Evolutionary conservation across 1,140 invertebrate genomes (phyloP), one percentile per base, ranked within the genome.

Genomic region (Drosophila azteca): DNA sequence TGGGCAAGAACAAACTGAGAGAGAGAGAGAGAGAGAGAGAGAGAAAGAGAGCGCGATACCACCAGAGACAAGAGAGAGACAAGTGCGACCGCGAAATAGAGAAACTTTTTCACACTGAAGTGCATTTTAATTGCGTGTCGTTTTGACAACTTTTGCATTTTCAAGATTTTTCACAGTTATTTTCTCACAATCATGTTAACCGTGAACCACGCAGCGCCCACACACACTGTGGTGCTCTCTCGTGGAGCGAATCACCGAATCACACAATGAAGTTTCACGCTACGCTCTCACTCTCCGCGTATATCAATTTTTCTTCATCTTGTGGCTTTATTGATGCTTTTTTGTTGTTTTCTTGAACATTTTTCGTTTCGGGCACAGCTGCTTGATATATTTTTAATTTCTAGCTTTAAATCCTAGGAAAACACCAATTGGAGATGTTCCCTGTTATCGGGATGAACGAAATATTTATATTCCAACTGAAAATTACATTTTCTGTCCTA

Each of bases 101-200:
- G 24, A 57, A 46, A 46, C 43, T 61, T 69, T 69, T 75, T 74
- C 55, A 73, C 80, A 77, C 69, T 70, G 54, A 26, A 54, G 35
- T 78, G 73, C 82, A 58, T 74, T 70, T 81, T 77, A 63, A 74
- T 74, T 74, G 81, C 77, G 53, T 84, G 73, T 73, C 61, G 59
- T 75, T 62, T 63, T 78, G 74, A 78, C 78, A 87, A 81, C 45
- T 81, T 85, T 81, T 75, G 60, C 62, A 85, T 78, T 85, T 78
- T 67, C 48, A 64, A 85, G 65, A 87, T 87, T 82, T 75, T 78
- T 45, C 54, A 80, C 77, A 53, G 78, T 75, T 85, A 71, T 81
- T 87, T 39, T 11, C 63, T 66, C 66, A 77, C 59, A 76, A 66
- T 61, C 70, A 54, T 58, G 58, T 85, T 85, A 83, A 69, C 76